phyloP scores from a whole-genome alignment of 2,113 vertebrate species.

The Smithornis capensis region DNA sequence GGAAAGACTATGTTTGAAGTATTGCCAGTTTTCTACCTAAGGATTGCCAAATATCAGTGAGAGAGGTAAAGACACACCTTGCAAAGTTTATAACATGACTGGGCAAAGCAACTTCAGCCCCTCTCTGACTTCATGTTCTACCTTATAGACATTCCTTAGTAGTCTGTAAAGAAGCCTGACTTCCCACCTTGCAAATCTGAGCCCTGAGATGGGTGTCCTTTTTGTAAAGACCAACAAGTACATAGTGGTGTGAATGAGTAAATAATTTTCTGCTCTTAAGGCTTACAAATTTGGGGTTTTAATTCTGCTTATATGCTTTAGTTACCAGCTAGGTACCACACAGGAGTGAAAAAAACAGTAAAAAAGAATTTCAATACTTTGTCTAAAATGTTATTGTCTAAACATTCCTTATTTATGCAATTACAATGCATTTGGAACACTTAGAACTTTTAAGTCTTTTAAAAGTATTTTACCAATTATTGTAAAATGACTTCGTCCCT shows the following conservation, averaged over 20 bases:
- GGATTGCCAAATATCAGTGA: not conserved
- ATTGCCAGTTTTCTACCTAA: not conserved
- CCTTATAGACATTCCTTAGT: not conserved
- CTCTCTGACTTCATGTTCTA: not conserved
- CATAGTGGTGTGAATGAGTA: not conserved
- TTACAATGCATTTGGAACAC: not conserved
- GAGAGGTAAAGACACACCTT: not conserved
- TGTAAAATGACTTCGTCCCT: not conserved
- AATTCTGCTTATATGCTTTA: not conserved
- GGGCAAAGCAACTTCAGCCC: not conserved
- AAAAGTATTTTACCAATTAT: not conserved
- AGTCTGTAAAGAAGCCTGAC: not conserved
- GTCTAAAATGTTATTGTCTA: not conserved
- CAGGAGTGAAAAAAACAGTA: not conserved
- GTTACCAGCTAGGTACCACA: not conserved
- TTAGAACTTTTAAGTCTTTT: not conserved
- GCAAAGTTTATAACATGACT: not conserved
- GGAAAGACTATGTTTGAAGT: not conserved
- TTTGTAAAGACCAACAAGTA: not conserved
- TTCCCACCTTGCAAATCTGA: not conserved
- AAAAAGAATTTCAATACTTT: not conserved
- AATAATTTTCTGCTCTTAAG: not conserved
- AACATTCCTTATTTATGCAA: not conserved
- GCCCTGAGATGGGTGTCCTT: not conserved
- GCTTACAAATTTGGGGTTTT: not conserved